Base-by-base conservation (phyloP, 2,797 vertebrate species). In the Rhinoraja longicauda region DNA sequence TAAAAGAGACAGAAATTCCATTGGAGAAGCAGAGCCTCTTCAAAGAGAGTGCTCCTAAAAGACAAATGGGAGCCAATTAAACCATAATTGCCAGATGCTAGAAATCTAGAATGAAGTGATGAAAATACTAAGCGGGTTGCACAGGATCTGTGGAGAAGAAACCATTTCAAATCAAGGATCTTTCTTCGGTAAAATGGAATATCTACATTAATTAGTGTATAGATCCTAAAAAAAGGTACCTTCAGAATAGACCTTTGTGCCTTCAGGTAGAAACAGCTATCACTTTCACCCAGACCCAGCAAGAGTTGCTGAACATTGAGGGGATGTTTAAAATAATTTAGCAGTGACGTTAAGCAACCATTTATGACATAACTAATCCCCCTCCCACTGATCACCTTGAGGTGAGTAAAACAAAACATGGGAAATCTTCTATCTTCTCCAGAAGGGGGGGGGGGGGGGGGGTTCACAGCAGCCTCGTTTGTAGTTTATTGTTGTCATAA, bases 291-390 rank as follows among this genome's bases (percentile, higher is more conserved):
- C 17, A 21, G 59, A 0, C 59, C 67, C 84, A 36, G 84, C 84
- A 88, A n/a, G 26, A 29, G 1, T 62, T 32, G 82, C 62, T 62
- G 12, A 10, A 67, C 62, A 67, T 88, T 88, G 84, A 67, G 84
- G n/a, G 84, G 59, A 36, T 67, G 4, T 88, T 32, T 32, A 36
- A 88, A 88, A 67, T 67, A 32, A 36, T 88, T 67, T 32, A 88
- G 15, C n/a, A 67, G 59, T 88, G 84, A 88, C 84, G 84, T n/a
- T 36, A 2, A 19, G 59, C 12, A 15, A 32, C 53, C 62, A 67
- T 88, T 36, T 88, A n/a, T 88, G 84, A 88, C 84, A 88, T 88
- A 88, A 67, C n/a, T 32, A 62, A 62, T 53, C 82, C 12, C 12
- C 82, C 29, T 29, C n/a, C 26, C 57, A 77, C 12, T 36, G 76